Percentiles rank a stretch among this genome's conserved stretches.
Evolutionary conservation across 2,888 invertebrate species (phyloP).

Genomic region (Ectemnius continuus): DNA sequence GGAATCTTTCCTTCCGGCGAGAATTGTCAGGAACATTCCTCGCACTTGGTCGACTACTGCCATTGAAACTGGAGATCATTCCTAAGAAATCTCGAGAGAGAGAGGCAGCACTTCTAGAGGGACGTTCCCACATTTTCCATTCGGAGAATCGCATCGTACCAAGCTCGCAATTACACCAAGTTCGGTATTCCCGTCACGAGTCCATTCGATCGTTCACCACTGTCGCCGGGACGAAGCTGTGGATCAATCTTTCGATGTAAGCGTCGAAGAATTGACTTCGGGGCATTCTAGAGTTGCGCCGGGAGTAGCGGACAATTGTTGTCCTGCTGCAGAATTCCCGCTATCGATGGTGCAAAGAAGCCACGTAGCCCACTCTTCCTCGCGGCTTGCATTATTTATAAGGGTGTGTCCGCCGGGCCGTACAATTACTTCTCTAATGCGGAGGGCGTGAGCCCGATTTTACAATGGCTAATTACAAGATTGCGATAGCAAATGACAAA

Average conservation of each 20-base stretch:
- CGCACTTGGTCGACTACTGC: not conserved
- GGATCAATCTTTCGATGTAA: constrained; percentile 34
- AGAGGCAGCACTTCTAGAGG: not conserved
- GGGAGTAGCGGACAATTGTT: not conserved
- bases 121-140: not conserved
- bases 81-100: not conserved
- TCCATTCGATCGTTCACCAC: constrained; percentile 46
- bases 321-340: not conserved
- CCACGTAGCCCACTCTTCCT: constrained; percentile 14
- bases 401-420: constrained; percentile 23
- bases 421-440: constrained; percentile 29
- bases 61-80: too few species aligned
- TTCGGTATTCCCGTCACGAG: constrained; percentile 36
- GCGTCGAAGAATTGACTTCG: constrained; percentile 37
- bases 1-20: not conserved
- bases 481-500: too few species aligned
- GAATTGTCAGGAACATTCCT: not conserved
- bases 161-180: not conserved
- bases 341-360: too few species aligned
- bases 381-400: constrained; percentile 47
- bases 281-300: not conserved
- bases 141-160: not conserved
- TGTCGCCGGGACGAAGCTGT: constrained; percentile 35
- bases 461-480: not conserved
- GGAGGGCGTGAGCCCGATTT: constrained; percentile 12